These are phyloP conservation scores for Alviniconcha marisindica DNA, from an alignment of 1,140 invertebrate species.

Conservation along the genomic window DNA sequence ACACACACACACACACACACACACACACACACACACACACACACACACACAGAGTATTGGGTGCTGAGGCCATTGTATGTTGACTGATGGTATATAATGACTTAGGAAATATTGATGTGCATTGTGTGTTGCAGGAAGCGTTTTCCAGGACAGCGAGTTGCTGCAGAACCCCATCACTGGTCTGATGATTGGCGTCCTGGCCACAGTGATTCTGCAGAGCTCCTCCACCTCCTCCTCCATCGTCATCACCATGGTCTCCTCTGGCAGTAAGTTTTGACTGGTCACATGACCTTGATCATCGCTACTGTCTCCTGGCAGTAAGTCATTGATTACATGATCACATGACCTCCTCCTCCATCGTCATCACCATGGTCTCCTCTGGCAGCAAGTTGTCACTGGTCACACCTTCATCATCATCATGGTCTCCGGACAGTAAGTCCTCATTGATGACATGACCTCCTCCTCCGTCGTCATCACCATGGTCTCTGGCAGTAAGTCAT, in stretches of 20 bases:
- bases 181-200: conserved; percentile 81
- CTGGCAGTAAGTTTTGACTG: conserved; percentile 73
- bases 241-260: conserved; percentile 80
- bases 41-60: too few relatives aligned
- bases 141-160: conserved; percentile 75
- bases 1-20: not conserved
- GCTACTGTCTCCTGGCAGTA: conserved; percentile 81
- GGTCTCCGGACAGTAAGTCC: too few relatives aligned
- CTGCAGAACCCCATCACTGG: conserved; percentile 79
- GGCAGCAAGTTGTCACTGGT: conserved; percentile 63
- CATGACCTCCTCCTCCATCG: conserved; percentile 81
- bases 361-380: conserved; percentile 80
- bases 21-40: not conserved
- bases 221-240: conserved; percentile 82
- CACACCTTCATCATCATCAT: too few relatives aligned
- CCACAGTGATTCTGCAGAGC: conserved; percentile 81
- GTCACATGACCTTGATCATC: conserved; percentile 81
- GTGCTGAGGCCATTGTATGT: too few relatives aligned
- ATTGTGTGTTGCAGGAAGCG: conserved; percentile 50
- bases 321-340: too few relatives aligned
- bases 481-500: too few relatives aligned
- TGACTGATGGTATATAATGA: too few relatives aligned
- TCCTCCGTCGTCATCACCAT: too few relatives aligned
- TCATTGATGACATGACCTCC: too few relatives aligned
- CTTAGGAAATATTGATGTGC: too few relatives aligned